Evolutionary conservation across 2,113 vertebrate genomes (phyloP), one percentile per base, ranked within the genome.

Genomic region (Lepus europaeus): DNA sequence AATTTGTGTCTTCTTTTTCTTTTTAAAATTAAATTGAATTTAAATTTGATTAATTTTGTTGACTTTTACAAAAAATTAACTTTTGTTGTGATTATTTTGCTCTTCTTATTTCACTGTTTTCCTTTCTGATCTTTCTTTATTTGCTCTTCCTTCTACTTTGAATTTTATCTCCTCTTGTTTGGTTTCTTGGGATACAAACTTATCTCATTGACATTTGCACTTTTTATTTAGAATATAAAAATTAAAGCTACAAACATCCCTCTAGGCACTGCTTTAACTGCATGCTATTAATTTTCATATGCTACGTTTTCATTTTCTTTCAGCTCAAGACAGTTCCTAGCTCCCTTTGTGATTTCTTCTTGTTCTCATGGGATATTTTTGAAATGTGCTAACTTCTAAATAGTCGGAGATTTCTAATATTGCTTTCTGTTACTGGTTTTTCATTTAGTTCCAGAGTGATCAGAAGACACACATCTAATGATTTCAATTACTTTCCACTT

Each of bases 331-430:
- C 39, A 73, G 72, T 91, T 93, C 56, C 20, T 23, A 16, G 33
- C 79, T 94, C 89, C 25, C n/a, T 87, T 88, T 90, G 45, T 39
- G 29, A 63, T 89, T 95, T 70, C 59, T 80, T 81, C 45, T 73
- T 78, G 59, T 29, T 82, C 13, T 6, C 1, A 20, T 61, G 25
- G 5, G 31, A 45, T 49, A 88, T 25, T 93, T 59, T 84, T 87
- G 19, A 39, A 93, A 79, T 64, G n/a, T 66, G 6, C 88, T 93
- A 79, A 74, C 39, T 90, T 81, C 9, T 6, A 73, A 59, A 59
- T 59, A 64, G 29, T 72, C 77, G 56, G 9, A 87, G 51, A 36
- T 53, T 85, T 86, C 63, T 17, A 61, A 33, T n/a, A 89, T 72
- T 88, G 68, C 9, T 74, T 90, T 89, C 73, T 68, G 19, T 82